phyloP scores from a whole-genome alignment of 2,888 invertebrate species.

The Nysson spinosus region DNA sequence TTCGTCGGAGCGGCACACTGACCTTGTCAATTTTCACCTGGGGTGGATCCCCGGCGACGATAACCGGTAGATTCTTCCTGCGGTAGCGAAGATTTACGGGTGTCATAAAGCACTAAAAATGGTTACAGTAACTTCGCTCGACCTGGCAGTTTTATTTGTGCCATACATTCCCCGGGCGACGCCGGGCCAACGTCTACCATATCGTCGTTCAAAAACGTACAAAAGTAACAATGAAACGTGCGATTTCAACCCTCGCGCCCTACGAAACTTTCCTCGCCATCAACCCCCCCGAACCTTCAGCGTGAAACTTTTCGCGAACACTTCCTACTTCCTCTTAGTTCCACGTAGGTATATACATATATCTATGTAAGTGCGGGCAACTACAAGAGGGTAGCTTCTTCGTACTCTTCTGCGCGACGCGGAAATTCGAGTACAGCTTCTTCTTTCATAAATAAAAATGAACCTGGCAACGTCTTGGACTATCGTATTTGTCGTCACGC shows the following conservation, averaged over 20 bases:
- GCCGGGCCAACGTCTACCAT: constrained; percentile 24
- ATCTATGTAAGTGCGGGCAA: not conserved
- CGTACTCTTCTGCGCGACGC: constrained; percentile 12
- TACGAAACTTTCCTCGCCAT: constrained; percentile 39
- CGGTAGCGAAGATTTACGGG: constrained; percentile 56
- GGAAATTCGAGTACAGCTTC: constrained; percentile 31
- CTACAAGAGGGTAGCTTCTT: not conserved
- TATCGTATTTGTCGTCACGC: constrained; percentile 44
- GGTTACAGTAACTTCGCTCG: constrained; percentile 47
- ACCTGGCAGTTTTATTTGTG: constrained; percentile 51
- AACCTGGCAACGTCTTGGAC: constrained; percentile 30
- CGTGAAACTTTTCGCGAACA: constrained; percentile 44
- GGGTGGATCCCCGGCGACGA: constrained; percentile 22
- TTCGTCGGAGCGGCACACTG: constrained; percentile 44
- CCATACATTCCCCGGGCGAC: constrained; percentile 45
- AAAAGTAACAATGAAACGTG: constrained; percentile 54
- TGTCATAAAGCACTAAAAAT: constrained; percentile 64
- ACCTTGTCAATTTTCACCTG: constrained; percentile 34
- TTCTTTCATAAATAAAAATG: constrained; percentile 54
- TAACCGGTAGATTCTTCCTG: constrained; percentile 16
- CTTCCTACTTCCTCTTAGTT: constrained; percentile 20
- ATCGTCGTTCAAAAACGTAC: constrained; percentile 38
- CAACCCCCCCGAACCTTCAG: not conserved
- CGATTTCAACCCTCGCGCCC: constrained; percentile 35
- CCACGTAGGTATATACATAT: not conserved